Base-by-base conservation (phyloP, 2,797 vertebrate species). In the Chaunax sp. region DNA sequence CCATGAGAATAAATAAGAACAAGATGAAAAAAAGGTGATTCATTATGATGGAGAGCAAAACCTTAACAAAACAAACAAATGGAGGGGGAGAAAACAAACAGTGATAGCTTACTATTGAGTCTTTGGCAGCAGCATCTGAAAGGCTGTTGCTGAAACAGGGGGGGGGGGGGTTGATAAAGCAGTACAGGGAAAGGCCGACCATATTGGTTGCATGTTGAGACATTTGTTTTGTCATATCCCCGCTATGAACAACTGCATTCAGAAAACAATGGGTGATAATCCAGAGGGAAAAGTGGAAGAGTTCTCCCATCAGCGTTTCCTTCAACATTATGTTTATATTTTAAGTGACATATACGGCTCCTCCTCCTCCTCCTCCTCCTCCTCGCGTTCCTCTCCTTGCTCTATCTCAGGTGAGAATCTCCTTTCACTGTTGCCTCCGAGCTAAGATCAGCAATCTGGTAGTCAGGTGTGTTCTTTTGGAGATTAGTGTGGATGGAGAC, bases 341-440 rank as follows among this genome's bases (percentile, higher is more conserved):
- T 75, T 66, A 80, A 79, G 78, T 80, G 75, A 80, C 74, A 61
- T 67, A 81, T 69, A 71, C 76, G 69, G 67, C 70, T 18, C 28
- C 67, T 66, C 60, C 43, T 71, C 23, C 50, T 52, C 67, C 47
- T 28, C 20, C 20, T 37, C 54, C 46, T 47, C 67, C 47, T 28
- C 20, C 20, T 37, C 54, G 44, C 45, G 38, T 40, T 40, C 14
- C 53, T 47, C 66, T 70, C 40, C 41, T 55, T 30, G 40, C 74
- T 78, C 71, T 88, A 92, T 93, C 92, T 90, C 91, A 93, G 93
- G 91, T 93, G 89, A 93, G 82, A 87, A 92, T 92, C 92, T 87
- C 78, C 82, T 86, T 84, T 75, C 83, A 58, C 80, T 45, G 52
- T 77, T 82, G 85, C 90, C 91, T 85, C 66, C 51, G 1, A 85